Evolutionary conservation across 2,797 vertebrate species (phyloP).

Genomic region (Steatocranus sp.): DNA sequence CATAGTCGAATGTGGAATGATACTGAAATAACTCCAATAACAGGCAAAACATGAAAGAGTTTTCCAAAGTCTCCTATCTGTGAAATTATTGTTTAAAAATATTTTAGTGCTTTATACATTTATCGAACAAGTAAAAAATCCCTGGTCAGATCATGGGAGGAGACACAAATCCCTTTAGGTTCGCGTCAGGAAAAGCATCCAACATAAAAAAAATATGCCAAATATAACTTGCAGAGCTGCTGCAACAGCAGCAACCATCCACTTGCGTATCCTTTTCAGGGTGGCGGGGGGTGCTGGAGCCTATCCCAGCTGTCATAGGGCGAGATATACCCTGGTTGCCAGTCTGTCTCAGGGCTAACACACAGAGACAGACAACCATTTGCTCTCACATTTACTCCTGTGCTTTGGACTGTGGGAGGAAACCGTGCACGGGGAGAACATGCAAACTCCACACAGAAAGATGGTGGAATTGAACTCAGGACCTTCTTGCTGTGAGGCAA

Average conservation of each 20-base stretch:
- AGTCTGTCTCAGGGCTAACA: neutral
- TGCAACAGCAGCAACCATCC: neutral
- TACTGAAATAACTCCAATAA: neutral
- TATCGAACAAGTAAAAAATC: neutral
- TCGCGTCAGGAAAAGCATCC: neutral
- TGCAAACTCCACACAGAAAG: no score
- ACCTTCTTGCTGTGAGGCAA: neutral
- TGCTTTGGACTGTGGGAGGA: neutral
- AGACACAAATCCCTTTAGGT: neutral
- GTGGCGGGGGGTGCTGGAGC: accelerated
- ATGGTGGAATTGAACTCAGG: accelerated
- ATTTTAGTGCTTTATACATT: neutral
- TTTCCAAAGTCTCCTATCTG: accelerated
- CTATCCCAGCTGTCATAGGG: neutral
- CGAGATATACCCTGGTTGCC: accelerated
- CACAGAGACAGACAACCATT: neutral
- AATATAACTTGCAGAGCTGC: neutral
- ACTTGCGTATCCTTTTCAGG: accelerated
- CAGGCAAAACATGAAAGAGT: neutral
- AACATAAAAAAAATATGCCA: neutral
- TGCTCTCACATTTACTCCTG: neutral
- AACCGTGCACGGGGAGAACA: accelerated
- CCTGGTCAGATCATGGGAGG: neutral
- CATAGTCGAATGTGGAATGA: accelerated
- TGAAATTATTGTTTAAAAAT: neutral